These are phyloP conservation scores for Xenopus petersii DNA, from an alignment of 2,797 vertebrate species.

Conservation along the genomic window DNA sequence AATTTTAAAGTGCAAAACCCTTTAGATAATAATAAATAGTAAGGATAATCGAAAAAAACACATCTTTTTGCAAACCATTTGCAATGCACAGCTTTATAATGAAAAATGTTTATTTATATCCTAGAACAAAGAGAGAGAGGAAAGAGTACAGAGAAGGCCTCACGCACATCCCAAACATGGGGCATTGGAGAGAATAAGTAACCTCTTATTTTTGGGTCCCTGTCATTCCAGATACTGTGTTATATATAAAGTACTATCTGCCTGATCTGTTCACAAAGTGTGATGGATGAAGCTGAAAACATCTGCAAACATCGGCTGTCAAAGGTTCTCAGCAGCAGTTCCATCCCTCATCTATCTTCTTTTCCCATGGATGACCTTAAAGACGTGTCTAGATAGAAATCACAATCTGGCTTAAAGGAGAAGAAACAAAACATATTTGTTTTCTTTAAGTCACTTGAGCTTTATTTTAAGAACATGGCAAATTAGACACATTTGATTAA, in stretches of 20 bases:
- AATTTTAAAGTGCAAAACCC: too few species aligned
- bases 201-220: not conserved
- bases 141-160: not conserved
- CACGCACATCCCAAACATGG: not conserved
- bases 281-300: conserved; percentile 55
- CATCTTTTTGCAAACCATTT: too few species aligned
- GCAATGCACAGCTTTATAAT: too few species aligned
- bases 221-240: conserved; percentile 22
- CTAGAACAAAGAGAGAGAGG: too few species aligned
- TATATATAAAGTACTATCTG: conserved; percentile 38
- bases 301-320: conserved; percentile 50
- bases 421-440: conserved; percentile 24
- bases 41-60: too few species aligned
- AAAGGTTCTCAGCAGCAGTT: conserved; percentile 41
- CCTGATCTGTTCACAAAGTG: conserved; percentile 18
- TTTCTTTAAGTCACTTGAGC: conserved; percentile 6
- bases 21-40: too few species aligned
- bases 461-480: conserved; percentile 18
- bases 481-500: conserved; percentile 27
- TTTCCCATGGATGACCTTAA: conserved; percentile 55
- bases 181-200: not conserved
- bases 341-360: conserved; percentile 51
- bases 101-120: too few species aligned
- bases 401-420: conserved; percentile 12
- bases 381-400: conserved; percentile 12